phyloP scores from a whole-genome alignment of 2,797 vertebrate genomes.

The Choloepus didactylus region DNA sequence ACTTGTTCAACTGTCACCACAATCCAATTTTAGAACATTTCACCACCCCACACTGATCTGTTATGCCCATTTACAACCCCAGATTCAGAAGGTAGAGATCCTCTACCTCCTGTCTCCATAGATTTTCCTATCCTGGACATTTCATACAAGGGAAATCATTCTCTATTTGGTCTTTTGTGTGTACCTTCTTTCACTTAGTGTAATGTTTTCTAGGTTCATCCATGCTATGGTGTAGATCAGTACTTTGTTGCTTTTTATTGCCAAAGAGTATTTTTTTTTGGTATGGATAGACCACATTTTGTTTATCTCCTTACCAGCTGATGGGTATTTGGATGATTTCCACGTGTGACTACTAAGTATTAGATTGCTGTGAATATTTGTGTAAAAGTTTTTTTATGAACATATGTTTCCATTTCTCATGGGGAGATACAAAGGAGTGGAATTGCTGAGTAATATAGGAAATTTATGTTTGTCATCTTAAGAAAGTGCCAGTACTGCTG shows the following conservation, averaged over 20 bases:
- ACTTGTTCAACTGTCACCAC: neutral
- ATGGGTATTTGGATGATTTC: neutral
- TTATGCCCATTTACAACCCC: no score
- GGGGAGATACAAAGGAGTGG: no score
- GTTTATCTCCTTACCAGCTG: neutral
- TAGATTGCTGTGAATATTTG: neutral
- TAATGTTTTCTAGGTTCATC: neutral
- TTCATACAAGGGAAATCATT: neutral
- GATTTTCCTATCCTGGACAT: neutral
- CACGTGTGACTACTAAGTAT: neutral
- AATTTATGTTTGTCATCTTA: neutral
- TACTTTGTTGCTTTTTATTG: neutral
- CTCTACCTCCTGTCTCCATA: no score
- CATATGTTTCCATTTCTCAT: no score
- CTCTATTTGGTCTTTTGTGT: rapidly evolving
- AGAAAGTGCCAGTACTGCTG: neutral
- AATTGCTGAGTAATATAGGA: no score
- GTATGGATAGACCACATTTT: neutral
- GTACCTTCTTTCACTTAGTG: neutral
- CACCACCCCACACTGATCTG: no score
- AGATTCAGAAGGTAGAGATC: no score
- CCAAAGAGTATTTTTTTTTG: neutral
- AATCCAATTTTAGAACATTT: neutral
- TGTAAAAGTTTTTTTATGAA: neutral
- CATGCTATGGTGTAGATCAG: neutral